Percentiles rank a stretch among this genome's conserved stretches.
phyloP scores from a whole-genome alignment of 2,797 vertebrate species.

The Pogoniulus pusillus region DNA sequence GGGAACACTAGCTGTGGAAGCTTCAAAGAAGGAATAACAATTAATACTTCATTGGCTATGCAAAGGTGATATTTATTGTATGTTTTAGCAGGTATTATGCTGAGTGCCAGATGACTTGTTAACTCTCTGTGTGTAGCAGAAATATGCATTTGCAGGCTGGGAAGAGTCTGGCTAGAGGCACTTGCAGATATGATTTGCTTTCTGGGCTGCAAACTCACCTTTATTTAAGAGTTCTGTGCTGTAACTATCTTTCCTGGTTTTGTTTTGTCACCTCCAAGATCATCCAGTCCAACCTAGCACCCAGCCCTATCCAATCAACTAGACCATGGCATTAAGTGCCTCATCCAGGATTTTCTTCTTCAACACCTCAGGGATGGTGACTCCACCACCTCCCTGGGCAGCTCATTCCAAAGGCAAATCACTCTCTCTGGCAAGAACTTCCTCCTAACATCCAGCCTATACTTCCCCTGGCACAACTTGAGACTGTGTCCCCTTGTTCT shows the following conservation, averaged over 20 bases:
- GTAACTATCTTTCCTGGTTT: background rate
- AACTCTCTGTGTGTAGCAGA: background rate
- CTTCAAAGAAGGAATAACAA: background rate
- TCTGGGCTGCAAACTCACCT: fast-evolving
- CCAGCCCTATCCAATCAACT: too few species aligned
- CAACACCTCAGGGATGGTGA: too few species aligned
- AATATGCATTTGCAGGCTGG: background rate
- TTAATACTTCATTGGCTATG: background rate
- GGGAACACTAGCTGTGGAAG: background rate
- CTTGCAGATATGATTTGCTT: background rate
- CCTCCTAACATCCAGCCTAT: too few species aligned
- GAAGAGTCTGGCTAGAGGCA: background rate
- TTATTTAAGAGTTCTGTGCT: background rate
- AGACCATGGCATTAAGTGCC: too few species aligned
- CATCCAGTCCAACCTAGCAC: too few species aligned
- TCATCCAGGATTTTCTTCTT: too few species aligned
- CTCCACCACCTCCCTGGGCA: too few species aligned
- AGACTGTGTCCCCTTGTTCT: too few species aligned
- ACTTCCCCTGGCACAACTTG: too few species aligned
- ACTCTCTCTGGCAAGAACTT: too few species aligned
- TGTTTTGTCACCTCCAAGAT: too few species aligned
- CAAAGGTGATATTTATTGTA: background rate
- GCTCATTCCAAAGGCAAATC: too few species aligned
- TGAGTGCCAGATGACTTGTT: background rate
- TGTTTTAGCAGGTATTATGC: background rate